Evolutionary conservation across 2,888 invertebrate genomes (phyloP), one percentile per base, ranked within the genome.

Genomic region (Shargacucullia verbasci): DNA sequence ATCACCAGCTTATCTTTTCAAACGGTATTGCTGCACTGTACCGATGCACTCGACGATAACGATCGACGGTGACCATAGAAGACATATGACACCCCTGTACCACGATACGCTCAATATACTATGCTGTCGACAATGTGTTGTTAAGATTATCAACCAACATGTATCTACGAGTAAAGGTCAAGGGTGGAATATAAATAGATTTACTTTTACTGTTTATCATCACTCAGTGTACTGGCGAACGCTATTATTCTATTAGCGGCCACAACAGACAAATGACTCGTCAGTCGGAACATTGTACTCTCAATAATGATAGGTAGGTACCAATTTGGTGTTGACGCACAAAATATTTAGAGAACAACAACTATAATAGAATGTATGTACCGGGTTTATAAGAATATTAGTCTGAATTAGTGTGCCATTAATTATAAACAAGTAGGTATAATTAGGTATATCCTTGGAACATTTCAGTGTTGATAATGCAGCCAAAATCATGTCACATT

Each of bases 1-100:
- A 91, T 86, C 90, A 91, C 86, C 87, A 86, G 91, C 91, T 91
- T 92, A 92, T 92, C 90, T 90, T 89, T 91, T 87, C 84, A 82
- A 89, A 90, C 89, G 87, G 90, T 90, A 90, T 89, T 88, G 86
- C 83, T 90, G 90, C 90, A 91, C 86, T 86, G 65, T 82, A 79
- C 72, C 82, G 81, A 81, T 86, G 85, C 86, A 86, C 76, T 67
- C 76, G 52, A 69, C 72, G 67, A 68, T 75, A 73, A 76, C 72
- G 64, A 68, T 58, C 68, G 66, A 73, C 69, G 47, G 66, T 65
- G 59, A 60, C 76, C 69, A 71, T 66, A 66, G 44, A 29, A 56
- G 62, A 75, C 59, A 70, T 56, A 63, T 50, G 59, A 62, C 46
- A 59, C 58, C 49, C 50, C 39, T 39, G 45, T 35, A 45, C 47